A percentile compares a stretch with the other conserved stretches of the same genome.
Conservation (phyloP, 2,888 invertebrate species). For the Mythimna pallens region DNA sequence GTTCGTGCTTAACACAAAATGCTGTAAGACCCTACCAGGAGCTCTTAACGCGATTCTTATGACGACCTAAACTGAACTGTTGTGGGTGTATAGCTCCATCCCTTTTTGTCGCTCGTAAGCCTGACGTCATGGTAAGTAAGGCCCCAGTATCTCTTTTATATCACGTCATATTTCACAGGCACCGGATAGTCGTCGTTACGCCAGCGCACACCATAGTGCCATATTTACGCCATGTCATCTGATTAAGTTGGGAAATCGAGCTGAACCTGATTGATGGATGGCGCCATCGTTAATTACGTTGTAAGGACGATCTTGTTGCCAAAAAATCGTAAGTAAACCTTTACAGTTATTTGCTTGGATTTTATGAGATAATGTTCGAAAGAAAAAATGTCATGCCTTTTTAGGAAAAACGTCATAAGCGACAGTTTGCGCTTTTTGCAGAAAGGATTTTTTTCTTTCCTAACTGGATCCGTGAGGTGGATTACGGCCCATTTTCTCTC, state of each 20-base stretch:
- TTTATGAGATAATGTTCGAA: neutral
- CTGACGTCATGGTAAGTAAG: too few species aligned
- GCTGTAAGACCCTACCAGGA: neutral
- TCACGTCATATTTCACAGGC: constrained; percentile 58
- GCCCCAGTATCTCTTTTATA: constrained; percentile 46
- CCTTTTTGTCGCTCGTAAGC: too few species aligned
- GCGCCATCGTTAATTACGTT: constrained; percentile 75
- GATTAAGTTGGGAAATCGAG: constrained; percentile 83
- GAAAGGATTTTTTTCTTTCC: too few species aligned
- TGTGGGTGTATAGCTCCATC: too few species aligned
- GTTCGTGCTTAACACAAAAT: constrained; percentile 5
- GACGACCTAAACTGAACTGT: too few species aligned
- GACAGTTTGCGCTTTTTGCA: too few species aligned
- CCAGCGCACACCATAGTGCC: constrained; percentile 30
- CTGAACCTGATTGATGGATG: constrained; percentile 79
- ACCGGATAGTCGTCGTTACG: constrained; percentile 56
- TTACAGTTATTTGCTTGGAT: constrained; percentile 15
- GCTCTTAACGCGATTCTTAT: too few species aligned
- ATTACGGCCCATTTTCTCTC: too few species aligned
- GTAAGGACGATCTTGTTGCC: constrained; percentile 50
- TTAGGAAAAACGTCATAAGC: too few species aligned
- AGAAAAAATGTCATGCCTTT: neutral
- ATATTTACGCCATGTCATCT: constrained; percentile 76
- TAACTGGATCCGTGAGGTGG: too few species aligned
- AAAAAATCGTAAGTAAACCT: constrained; percentile 35